Base-by-base conservation (phyloP, 2,888 invertebrate genomes). In the Nemotelus nigrinus region DNA sequence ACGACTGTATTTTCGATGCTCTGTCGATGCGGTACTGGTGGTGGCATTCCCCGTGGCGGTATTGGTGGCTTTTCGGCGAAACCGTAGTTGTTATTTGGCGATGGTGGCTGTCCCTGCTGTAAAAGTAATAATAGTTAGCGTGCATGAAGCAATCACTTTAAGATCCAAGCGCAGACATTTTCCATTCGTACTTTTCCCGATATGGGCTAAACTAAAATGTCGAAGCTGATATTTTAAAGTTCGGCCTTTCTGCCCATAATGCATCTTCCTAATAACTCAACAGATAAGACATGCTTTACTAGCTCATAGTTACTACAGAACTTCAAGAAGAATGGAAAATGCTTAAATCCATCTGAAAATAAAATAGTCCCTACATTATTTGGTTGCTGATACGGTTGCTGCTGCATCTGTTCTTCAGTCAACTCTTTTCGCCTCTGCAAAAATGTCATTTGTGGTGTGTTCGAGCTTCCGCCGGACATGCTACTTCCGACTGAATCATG, bases 1-100 rank as follows among this genome's bases (percentile, higher is more conserved):
- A 82, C 81, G n/a, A 85, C 85, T 78, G 85, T 80, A 80, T 85
- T 86, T 78, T 83, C 87, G 81, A 82, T 87, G 82, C 84, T 88
- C 86, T 84, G 87, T 68, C 87, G 84, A 74, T 84, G 83, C 72
- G 90, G 90, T 76, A 90, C 86, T 55, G 90, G 90, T 6, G 90
- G 90, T 7, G 90, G 90, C 25, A 89, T 89, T 6, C 89, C 90
- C 81, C 90, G 85, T 2, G 91, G 90, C 78, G 90, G 90, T 80
- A 90, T 89, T 0, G 90, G 90, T 57, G 90, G 90, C 81, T 89
- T 89, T 48, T 90, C 90, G 41, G 82, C 83, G 78, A 85, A 84
- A 48, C 83, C 84, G 50, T 82, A 81, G 60, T 84, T 83, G 65
- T 81, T 82, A 70, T 84, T 83, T 76, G 85, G 83, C 57, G 85